phyloP scores from a whole-genome alignment of 2,888 invertebrate genomes.

The Priapulus caudatus region DNA sequence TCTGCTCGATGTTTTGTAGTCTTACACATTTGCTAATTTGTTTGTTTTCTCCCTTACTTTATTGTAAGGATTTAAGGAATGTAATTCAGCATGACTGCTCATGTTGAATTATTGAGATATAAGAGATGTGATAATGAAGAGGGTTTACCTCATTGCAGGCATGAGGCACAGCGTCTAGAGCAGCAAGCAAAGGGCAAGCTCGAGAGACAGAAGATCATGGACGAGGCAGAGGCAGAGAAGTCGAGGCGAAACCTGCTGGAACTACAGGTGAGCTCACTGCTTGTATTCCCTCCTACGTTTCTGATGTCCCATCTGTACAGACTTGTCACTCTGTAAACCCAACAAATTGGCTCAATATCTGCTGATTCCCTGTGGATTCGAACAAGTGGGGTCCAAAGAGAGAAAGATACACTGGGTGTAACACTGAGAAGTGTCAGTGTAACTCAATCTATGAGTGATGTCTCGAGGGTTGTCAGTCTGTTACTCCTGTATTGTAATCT shows the following conservation, averaged over 20 bases:
- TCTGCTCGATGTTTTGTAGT: too few species aligned
- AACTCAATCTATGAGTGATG: too few species aligned
- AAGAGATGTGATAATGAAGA: background rate
- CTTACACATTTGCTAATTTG: too few species aligned
- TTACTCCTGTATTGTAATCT: background rate
- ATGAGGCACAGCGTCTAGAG: constrained; percentile 43
- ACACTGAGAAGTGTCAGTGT: too few species aligned
- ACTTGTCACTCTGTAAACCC: too few species aligned
- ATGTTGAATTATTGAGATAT: background rate
- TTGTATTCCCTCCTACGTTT: constrained; percentile 4
- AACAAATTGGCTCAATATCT: too few species aligned
- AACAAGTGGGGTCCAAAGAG: too few species aligned
- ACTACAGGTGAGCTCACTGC: constrained; percentile 30
- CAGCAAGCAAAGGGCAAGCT: constrained; percentile 43
- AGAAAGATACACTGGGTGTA: too few species aligned
- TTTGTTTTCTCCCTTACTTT: too few species aligned
- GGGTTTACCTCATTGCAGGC: constrained; percentile 27
- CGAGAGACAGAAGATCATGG: constrained; percentile 42
- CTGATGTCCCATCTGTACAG: background rate
- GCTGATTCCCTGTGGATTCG: background rate
- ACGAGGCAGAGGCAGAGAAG: constrained; percentile 43
- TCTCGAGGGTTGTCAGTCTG: too few species aligned
- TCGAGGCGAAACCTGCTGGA: constrained; percentile 39
- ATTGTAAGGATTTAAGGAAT: background rate
- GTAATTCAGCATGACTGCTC: background rate